Evolutionary conservation across 2,113 vertebrate species (phyloP), one percentile per base, ranked within the genome.

Genomic region (Phrynosoma platyrhinos): DNA sequence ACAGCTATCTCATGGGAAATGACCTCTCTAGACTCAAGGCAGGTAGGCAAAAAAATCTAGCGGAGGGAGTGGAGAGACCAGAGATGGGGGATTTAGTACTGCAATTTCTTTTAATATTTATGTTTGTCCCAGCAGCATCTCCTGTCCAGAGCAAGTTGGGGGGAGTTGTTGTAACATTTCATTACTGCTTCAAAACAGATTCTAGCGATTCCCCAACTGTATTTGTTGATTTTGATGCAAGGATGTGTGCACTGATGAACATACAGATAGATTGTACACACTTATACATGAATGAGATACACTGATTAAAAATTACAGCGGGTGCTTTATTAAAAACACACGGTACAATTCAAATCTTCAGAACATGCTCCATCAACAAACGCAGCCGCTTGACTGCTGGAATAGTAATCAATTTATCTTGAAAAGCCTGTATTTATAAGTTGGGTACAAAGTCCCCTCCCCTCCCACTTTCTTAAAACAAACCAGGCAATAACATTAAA

Each of bases 291-390:
- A 96, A 97, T 96, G 94, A 95, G 93, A 96, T 95, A 96, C 92
- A 94, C 93, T 96, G 96, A 96, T 96, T 96, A 97, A 96, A 97
- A 96, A 94, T 87, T 93, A 94, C 95, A 96, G 94, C 93, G 94
- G 94, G 94, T 86, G 96, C 95, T 97, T 97, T 96, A 97, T 96
- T 97, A 97, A 97, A 97, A 96, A 97, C 94, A 95, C 95, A 96
- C 96, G 95, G 94, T 94, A 96, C 95, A 95, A 96, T 96, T 94
- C 95, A 93, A 93, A 92, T 69, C 72, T 95, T 96, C 95, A 96
- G 96, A 97, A 96, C 93, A 96, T 95, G 95, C 94, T 94, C 94
- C 92, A 95, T 95, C 95, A 96, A 96, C 95, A 96, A 96, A 96
- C 94, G 95, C 13, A 95, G 94, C 84, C 36, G 93, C 92, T 87